Evolutionary conservation across 2,888 invertebrate species (phyloP).

Genomic region (Acrocyrtus sp.): DNA sequence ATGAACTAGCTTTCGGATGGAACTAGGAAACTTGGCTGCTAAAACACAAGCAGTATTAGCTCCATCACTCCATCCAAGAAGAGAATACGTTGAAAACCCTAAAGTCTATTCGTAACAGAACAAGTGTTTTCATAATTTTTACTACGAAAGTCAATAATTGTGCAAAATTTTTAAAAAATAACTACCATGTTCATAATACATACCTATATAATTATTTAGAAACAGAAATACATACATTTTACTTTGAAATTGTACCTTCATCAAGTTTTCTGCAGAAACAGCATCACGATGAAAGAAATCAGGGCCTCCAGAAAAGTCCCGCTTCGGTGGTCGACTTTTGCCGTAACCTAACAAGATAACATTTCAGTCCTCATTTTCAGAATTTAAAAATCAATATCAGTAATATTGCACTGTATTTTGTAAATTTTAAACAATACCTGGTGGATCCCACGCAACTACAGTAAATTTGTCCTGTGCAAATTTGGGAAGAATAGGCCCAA

Average conservation of each 20-base stretch:
- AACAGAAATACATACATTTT: no score
- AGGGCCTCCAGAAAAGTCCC: constrained; percentile 74
- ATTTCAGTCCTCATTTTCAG: neutral
- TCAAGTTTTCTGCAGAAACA: constrained; percentile 74
- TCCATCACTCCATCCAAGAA: constrained; percentile 92
- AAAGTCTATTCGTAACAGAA: no score
- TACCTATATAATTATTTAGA: no score
- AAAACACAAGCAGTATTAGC: constrained; percentile 81
- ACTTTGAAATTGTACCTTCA: constrained; percentile 72
- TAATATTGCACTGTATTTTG: no score
- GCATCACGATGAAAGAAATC: constrained; percentile 81
- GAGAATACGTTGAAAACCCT: constrained; percentile 75
- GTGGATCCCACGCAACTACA: constrained; percentile 78
- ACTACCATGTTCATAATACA: no score
- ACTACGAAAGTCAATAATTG: no score
- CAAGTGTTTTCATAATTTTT: no score
- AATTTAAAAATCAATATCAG: neutral
- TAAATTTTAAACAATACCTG: constrained; percentile 64
- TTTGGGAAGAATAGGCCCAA: constrained; percentile 64
- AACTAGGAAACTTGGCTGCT: constrained; percentile 77
- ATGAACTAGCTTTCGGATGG: constrained; percentile 79
- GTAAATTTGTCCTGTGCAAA: constrained; percentile 74
- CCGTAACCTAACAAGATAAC: constrained; percentile 84
- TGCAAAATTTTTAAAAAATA: no score
- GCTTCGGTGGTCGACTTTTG: constrained; percentile 80